Base-by-base conservation (phyloP, 1,140 invertebrate species). In the Bathynomus jamesi region DNA sequence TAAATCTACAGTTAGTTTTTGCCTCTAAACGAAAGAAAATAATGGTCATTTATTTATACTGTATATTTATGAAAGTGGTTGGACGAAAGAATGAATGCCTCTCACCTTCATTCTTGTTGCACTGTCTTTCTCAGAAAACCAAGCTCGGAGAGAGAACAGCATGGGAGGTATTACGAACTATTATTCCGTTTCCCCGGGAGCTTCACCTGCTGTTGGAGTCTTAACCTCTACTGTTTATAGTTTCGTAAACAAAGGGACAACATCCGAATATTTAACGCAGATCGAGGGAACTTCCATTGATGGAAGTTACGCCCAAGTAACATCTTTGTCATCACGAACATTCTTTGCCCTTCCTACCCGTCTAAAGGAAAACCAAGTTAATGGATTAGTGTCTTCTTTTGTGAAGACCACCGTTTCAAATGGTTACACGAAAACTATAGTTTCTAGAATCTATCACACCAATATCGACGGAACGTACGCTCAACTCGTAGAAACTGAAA, bases 211-310 rank as follows among this genome's bases (percentile, higher is more conserved):
- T 21, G 28, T 32, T 11, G 93, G 93, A 69, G 82, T 95, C 30
- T 83, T 96, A 65, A 91, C 91, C 13, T 93, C 93, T 63, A 94
- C 92, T 21, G 91, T 91, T 25, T 87, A 92, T 76, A 94, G 92
- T 0, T 94, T 95, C 80, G 91, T 95, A 75, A 91, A 93, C 81
- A 90, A 93, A 79, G 92, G 93, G 29, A 91, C 92, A 11, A 95
- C 93, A 46, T 95, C 93, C 0, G 91, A 95, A 80, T 96, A 91
- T 83, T 91, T 91, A 1, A 95, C 93, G 0, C 89, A 94, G 82
- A 88, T 95, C 61, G 81, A 93, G 40, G 94, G 92, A 32, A 95
- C 93, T 5, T 93, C 90, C 0, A 84, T 95, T 68, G 89, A 94
- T 79, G 91, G 92, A 78, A 90, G 91, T 75, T 96, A 96, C 80